These are phyloP conservation scores for Nasonia giraulti DNA, from an alignment of 1,140 invertebrate genomes.

Conservation along the genomic window DNA sequence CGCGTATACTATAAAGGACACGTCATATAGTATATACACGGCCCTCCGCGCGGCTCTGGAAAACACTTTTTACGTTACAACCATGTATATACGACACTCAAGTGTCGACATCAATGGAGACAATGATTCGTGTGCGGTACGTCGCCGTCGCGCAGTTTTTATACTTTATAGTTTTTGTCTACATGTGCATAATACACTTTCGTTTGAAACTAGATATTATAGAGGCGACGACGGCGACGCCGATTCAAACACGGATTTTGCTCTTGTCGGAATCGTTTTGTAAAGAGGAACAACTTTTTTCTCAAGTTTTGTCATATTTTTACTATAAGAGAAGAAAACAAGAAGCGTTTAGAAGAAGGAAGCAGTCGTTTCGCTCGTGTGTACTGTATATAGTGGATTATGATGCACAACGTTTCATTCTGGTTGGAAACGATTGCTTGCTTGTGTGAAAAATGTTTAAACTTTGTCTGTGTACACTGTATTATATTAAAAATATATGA, in stretches of 20 bases:
- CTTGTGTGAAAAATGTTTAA: conserved; percentile 29
- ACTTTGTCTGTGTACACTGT: conserved; percentile 26
- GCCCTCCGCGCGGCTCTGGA: neutral
- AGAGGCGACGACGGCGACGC: neutral
- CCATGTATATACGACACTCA: neutral
- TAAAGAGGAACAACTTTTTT: neutral
- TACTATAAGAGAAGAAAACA: conserved; percentile 12
- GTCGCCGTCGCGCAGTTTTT: neutral
- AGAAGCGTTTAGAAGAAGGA: conserved; percentile 33
- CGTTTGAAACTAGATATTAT: neutral
- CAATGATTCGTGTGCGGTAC: conserved; percentile 31
- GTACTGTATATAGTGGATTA: neutral
- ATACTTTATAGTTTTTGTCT: neutral
- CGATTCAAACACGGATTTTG: conserved; percentile 35
- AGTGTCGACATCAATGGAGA: conserved; percentile 40
- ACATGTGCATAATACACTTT: neutral
- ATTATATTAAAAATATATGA: conserved; percentile 24
- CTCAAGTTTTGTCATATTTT: conserved; percentile 17
- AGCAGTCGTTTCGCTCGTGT: conserved; percentile 19
- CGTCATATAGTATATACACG: no score
- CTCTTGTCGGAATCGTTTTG: conserved; percentile 14
- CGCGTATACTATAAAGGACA: no score
- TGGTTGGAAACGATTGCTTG: neutral
- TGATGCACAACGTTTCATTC: neutral
- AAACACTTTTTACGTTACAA: conserved; percentile 34